Evolutionary conservation across 2,113 vertebrate genomes (phyloP), one percentile per base, ranked within the genome.

Genomic region (Taurulus bubalis): DNA sequence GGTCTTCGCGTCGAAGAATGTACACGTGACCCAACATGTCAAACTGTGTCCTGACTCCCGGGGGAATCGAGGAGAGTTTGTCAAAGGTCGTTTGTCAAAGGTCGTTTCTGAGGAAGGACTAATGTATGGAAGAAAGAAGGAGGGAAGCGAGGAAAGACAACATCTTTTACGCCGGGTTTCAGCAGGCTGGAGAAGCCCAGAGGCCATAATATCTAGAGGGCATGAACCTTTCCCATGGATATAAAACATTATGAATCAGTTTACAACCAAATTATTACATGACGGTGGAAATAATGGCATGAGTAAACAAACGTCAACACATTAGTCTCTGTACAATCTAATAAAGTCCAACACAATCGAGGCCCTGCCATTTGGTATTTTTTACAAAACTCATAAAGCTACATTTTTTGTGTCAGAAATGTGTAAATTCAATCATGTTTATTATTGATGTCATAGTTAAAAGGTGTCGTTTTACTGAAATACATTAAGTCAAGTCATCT

Each of bases 11-110:
- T 88, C 67, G 71, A 87, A 87, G 85, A 86, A 85, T 77, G 79
- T 28, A n/a, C 82, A 89, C 55, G 65, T 76, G 88, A 89, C 59
- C 38, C 49, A 51, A 85, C 88, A 82, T 83, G 87, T 89, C 87
- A 72, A 72, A 87, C 30, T 75, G 24, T 67, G 82, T 71, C 32
- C 24, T 9, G 58, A 4, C 40, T 80, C 71, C 72, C 72, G 58
- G 28, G 47, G 49, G 28, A 72, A 58, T 1, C 15, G 15, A 24
- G 16, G 47, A 34, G 67, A 6, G 71, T 67, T 67, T 63, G 49
- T 68, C 58, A 65, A 69, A 71, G 64, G 70, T n/a, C 18, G n/a
- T 34, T 79, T n/a, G 49, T 68, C 58, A 65, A 69, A 71, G 64
- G 70, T n/a, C 18, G n/a, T 34, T 79, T n/a, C 34, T 60, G 5